A percentile compares a stretch with the other conserved stretches of the same genome.
Conservation (phyloP, 2,888 invertebrate species). For the Acrocyrtus sp. region DNA sequence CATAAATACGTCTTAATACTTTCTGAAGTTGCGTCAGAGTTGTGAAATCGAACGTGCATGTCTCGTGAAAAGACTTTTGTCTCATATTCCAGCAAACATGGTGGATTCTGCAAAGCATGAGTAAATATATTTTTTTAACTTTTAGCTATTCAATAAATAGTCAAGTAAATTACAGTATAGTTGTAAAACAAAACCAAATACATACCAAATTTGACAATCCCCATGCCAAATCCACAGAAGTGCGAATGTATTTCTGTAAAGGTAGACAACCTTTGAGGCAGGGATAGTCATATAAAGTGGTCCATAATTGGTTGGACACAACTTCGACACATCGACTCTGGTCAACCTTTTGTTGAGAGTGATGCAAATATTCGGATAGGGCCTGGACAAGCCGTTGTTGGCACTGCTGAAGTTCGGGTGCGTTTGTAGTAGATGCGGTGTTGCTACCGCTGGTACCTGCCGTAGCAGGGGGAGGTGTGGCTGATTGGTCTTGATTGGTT, state of each 20-base stretch:
- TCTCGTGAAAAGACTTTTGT: conserved; percentile 75
- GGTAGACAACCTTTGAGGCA: conserved; percentile 83
- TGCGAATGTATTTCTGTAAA: conserved; percentile 81
- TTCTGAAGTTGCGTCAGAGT: conserved; percentile 79
- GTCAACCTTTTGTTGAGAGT: conserved; percentile 77
- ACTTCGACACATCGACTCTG: conserved; percentile 62
- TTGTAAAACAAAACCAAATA: no score
- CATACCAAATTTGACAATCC: conserved; percentile 78
- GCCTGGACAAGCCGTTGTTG: conserved; percentile 59
- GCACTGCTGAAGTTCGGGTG: conserved; percentile 49
- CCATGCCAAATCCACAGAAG: conserved; percentile 90
- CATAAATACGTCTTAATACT: conserved; percentile 84
- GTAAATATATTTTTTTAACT: no score
- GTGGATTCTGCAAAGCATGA: conserved; percentile 66
- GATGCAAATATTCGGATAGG: conserved; percentile 75
- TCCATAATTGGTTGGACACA: conserved; percentile 78
- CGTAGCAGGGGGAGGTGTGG: neutral
- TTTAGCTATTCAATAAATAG: no score
- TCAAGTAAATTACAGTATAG: no score
- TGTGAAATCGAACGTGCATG: conserved; percentile 82
- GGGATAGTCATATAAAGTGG: conserved; percentile 93
- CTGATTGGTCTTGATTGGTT: neutral
- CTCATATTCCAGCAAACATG: conserved; percentile 70
- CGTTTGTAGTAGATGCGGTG: neutral
- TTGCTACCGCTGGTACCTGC: no score